Percentiles rank a stretch among this genome's conserved stretches.
Conservation (phyloP, 2,797 vertebrate genomes). For the Carduelis carduelis region DNA sequence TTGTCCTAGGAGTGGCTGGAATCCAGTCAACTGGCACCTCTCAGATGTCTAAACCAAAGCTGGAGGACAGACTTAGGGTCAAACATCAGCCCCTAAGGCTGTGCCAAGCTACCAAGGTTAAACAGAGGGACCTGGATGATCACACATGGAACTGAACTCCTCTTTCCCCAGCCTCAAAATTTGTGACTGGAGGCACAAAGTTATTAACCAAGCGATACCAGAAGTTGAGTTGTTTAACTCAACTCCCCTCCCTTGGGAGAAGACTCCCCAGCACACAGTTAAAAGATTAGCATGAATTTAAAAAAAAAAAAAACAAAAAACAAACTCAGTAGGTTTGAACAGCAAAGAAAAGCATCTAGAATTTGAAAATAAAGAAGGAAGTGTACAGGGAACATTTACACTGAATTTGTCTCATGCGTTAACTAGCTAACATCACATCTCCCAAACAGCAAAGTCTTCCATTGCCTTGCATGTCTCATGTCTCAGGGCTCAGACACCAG, state of each 20-base stretch:
- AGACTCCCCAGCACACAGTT: neutral
- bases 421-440: neutral
- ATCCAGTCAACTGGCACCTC: neutral
- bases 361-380: neutral
- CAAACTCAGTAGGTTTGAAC: rapidly evolving
- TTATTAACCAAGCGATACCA: neutral
- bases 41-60: neutral
- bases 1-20: neutral
- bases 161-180: neutral
- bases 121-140: neutral
- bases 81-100: neutral
- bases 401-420: no score
- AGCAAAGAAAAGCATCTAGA: neutral
- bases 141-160: neutral
- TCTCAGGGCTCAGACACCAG: neutral
- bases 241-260: neutral
- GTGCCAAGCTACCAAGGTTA: neutral
- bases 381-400: neutral
- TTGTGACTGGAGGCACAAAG: neutral
- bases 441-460: neutral
- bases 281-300: neutral
- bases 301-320: no score
- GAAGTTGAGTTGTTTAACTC: neutral
- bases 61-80: neutral
- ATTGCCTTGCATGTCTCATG: neutral